These are phyloP conservation scores for Nebria ingens DNA, from an alignment of 1,140 invertebrate species.

Conservation along the genomic window DNA sequence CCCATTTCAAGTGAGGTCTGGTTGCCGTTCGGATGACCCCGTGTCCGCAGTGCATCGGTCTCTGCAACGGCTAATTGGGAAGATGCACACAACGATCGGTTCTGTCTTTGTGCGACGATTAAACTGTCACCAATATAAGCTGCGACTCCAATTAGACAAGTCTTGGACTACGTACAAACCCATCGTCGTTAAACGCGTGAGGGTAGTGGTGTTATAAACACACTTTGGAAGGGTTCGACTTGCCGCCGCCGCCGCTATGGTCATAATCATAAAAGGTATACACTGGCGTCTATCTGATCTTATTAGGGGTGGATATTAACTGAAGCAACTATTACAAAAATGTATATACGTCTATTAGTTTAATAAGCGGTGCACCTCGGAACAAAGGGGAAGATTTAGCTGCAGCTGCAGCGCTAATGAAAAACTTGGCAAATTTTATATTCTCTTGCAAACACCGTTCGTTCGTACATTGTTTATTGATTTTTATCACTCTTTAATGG, in stretches of 20 bases:
- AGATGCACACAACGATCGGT: slow-evolving; percentile 1
- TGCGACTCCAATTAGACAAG: neutral
- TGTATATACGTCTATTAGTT: neutral
- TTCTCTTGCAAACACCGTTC: neutral
- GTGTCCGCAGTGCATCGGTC: neutral
- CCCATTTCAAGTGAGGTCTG: too few species aligned
- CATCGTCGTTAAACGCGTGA: too few species aligned
- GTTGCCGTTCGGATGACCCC: too few species aligned
- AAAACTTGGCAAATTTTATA: neutral
- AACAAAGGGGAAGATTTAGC: neutral
- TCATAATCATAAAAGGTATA: neutral
- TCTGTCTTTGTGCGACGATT: neutral
- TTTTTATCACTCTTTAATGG: neutral
- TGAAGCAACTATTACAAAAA: neutral
- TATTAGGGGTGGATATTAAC: neutral
- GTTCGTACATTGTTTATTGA: too few species aligned
- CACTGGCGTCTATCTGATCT: neutral
- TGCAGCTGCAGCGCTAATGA: neutral
- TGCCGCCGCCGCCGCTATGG: neutral
- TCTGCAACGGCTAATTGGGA: neutral
- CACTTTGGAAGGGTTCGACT: too few species aligned
- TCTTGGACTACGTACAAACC: neutral
- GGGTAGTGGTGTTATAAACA: too few species aligned
- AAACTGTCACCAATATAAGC: neutral
- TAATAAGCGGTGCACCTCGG: neutral